Percentiles rank a stretch among this genome's conserved stretches.
Evolutionary conservation across 1,140 invertebrate genomes (phyloP).

Genomic region (Alviniconcha marisindica): DNA sequence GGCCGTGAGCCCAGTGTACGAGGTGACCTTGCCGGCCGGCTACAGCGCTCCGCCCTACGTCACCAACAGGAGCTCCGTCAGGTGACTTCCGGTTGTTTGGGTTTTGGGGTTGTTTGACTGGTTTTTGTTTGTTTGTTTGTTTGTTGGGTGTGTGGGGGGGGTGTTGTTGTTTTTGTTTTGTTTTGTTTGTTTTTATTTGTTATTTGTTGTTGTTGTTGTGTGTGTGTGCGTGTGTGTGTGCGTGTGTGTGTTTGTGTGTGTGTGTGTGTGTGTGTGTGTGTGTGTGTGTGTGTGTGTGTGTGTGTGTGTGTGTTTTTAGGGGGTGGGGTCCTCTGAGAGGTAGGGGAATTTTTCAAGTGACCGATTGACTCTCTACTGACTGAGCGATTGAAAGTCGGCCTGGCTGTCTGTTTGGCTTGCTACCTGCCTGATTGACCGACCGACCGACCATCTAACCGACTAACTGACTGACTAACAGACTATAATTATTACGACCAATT

Average conservation of each 20-base stretch:
- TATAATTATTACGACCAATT: too few species aligned
- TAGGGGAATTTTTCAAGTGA: too few species aligned
- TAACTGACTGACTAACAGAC: too few species aligned
- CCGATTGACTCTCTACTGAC: too few species aligned
- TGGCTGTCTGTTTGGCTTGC: too few species aligned
- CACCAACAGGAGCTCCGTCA: not conserved
- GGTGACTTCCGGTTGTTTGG: not conserved
- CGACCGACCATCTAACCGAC: too few species aligned
- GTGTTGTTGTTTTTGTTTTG: not conserved
- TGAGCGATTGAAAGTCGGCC: too few species aligned
- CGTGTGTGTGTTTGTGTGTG: not conserved
- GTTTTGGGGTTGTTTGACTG: not conserved
- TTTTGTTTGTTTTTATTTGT: not conserved
- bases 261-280: constrained; percentile 10
- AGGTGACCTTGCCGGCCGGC: not conserved
- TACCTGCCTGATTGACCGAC: too few species aligned
- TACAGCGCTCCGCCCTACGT: not conserved
- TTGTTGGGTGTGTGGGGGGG: too few species aligned
- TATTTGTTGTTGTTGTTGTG: not conserved
- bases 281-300: constrained; percentile 10
- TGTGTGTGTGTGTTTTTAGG: not conserved
- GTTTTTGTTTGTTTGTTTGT: not conserved
- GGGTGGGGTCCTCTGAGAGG: too few species aligned
- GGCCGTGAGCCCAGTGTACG: not conserved
- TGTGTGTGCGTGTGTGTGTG: not conserved